These are phyloP conservation scores for Polymixis flavicincta DNA, from an alignment of 2,888 invertebrate species.

Conservation along the genomic window DNA sequence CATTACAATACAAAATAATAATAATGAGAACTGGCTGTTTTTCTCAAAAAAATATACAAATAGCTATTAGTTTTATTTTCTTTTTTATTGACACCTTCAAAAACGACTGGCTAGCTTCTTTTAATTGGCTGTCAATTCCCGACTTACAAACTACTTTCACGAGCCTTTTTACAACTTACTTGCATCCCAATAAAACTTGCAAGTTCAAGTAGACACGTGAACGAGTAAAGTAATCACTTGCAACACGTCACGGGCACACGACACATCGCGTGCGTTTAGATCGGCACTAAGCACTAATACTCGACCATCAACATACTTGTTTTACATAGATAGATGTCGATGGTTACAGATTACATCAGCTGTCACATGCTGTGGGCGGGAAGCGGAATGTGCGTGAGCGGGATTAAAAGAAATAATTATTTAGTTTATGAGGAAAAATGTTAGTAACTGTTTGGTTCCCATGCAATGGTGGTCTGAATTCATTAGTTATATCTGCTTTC, in stretches of 20 bases:
- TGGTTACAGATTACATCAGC: slow-evolving; percentile 38
- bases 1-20: too few relatives aligned
- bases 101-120: not conserved
- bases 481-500: not conserved
- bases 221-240: slow-evolving; percentile 43
- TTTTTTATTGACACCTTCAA: not conserved
- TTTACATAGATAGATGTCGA: slow-evolving; percentile 59
- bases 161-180: slow-evolving; percentile 30
- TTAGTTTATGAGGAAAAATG: not conserved
- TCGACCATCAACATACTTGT: slow-evolving; percentile 56
- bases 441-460: slow-evolving; percentile 1
- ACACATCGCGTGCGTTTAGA: slow-evolving; percentile 57
- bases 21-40: not conserved
- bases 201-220: slow-evolving; percentile 18
- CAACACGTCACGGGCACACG: slow-evolving; percentile 47
- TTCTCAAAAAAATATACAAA: not conserved
- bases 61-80: not conserved
- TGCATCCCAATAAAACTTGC: slow-evolving; percentile 14
- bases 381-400: slow-evolving; percentile 46
- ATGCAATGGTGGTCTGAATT: not conserved
- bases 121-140: not conserved
- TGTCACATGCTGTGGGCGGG: slow-evolving; percentile 35
- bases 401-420: slow-evolving; percentile 17
- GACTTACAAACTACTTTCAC: not conserved
- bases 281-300: slow-evolving; percentile 63